Base-by-base conservation (phyloP, 2,888 invertebrate genomes). In the Hypomecis atomaria region DNA sequence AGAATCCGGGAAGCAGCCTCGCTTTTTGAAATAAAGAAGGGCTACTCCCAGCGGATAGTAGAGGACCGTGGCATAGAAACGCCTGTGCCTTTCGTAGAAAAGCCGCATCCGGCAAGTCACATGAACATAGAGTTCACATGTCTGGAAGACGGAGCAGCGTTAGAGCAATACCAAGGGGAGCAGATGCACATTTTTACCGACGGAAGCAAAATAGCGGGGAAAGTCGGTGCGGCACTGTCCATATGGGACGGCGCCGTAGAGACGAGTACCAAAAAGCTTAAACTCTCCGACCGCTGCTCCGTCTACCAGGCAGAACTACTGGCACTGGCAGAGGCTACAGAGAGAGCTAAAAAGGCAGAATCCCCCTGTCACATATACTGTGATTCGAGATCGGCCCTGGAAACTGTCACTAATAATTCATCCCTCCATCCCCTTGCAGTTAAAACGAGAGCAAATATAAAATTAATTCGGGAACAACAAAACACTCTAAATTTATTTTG, bases 401-500 rank as follows among this genome's bases (percentile, higher is more conserved):
- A 70, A 8, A 49, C 58, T 6, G 44, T 66, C 6, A 7, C 4
- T 0, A 52, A 61, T n/a, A 36, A 13, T 1, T 1, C 5, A 5
- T 56, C 53, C 7, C 56, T 49, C 11, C 60, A 70, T 34, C 66
- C 70, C n/a, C 52, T 71, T 1, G 68, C 67, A 23, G 55, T 58
- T 1, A 44, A 58, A 9, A 47, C n/a, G 0, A 37, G 59, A 3
- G n/a, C 8, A 7, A 59, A 50, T 36, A 6, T 62, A 9, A 36
- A 13, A 40, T 1, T 9, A 5, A 2, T 10, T 0, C 33, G n/a
- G 13, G 0, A 1, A 1, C 43, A 47, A 5, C 36, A 50, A 5
- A 61, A 65, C 9, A 0, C 9, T 0, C 34, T 69, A 0, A 6
- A 13, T 0, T 23, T 73, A 0, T 67, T 42, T 49, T 74, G 71